Evolutionary conservation across 2,113 vertebrate species (phyloP), one percentile per base, ranked within the genome.

Genomic region (Thymallus thymallus): DNA sequence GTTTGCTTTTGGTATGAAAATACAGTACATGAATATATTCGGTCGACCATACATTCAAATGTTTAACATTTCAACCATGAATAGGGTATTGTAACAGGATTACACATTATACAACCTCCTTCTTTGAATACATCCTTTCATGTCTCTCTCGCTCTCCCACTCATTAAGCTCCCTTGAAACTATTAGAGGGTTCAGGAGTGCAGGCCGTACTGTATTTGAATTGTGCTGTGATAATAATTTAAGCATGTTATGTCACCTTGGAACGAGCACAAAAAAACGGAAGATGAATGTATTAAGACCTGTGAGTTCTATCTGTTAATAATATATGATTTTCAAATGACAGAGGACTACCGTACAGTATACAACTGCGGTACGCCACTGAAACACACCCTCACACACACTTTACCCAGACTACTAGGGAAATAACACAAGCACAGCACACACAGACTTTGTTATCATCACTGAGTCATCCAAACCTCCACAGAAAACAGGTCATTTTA

Each of bases 221-320:
- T 10, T 41, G 3, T 41, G 10, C 35, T 41, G 35, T 10, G 35
- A 41, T 41, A 41, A 41, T 10, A 45, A 82, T 73, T 80, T 60
- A 78, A 75, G 66, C 69, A 70, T 77, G 72, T 79, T 68, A 56
- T 4, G 70, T 85, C 84, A 85, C 67, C 73, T 85, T 14, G 32
- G 29, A 46, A 45, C 51, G 64, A n/a, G 68, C 55, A 68, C 10
- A 51, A 46, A 74, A 41, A 10, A 10, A 41, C 9, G 7, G 9
- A 41, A 41, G 35, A 41, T 41, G 2, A 41, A 2, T 7, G 9
- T 10, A 41, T 41, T 41, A 10, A 41, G 35, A 41, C 35, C 35
- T 7, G 9, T 41, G 9, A 60, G 20, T 41, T 66, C 65, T 16
- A 13, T 18, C 3, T 29, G 26, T 30, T 10, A 2, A 10, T 10